Evolutionary conservation across 2,797 vertebrate genomes (phyloP).

Genomic region (Sebastes steindachneri): DNA sequence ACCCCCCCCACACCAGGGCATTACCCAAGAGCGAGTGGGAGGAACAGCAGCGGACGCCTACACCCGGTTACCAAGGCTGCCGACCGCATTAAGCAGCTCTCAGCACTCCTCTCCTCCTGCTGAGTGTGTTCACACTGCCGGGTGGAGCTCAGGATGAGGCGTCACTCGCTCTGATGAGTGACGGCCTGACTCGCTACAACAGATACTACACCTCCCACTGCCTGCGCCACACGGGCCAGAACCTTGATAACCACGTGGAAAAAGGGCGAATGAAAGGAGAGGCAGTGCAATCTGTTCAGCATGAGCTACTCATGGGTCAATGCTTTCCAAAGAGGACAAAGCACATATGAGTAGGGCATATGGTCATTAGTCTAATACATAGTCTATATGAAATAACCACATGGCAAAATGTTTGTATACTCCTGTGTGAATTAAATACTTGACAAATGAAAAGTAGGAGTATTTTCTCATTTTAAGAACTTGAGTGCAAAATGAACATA

Average conservation of each 20-base stretch:
- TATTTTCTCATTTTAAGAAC: no score
- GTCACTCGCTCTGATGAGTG: not conserved
- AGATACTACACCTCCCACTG: constrained; percentile 60
- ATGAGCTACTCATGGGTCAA: not conserved
- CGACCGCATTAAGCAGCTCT: constrained; percentile 53
- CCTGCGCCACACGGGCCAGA: not conserved
- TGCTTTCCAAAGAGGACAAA: not conserved
- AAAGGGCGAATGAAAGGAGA: constrained; percentile 17
- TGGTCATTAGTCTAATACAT: no score
- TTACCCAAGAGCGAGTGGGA: constrained; percentile 63
- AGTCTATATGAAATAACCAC: not conserved
- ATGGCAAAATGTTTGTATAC: no score
- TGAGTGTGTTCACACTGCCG: constrained; percentile 7
- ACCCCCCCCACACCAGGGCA: constrained; percentile 9
- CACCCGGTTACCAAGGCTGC: constrained; percentile 73
- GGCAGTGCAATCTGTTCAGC: constrained; percentile 24
- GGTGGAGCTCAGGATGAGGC: not conserved
- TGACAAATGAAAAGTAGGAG: no score
- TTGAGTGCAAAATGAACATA: no score
- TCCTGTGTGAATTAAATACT: no score
- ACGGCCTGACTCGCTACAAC: constrained; percentile 49
- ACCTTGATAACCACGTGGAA: constrained; percentile 20
- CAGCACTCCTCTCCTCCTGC: constrained; percentile 31
- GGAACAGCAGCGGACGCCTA: constrained; percentile 67
- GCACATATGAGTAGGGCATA: not conserved